phyloP scores from a whole-genome alignment of 2,113 vertebrate genomes.

The Lampris megalopsis region DNA sequence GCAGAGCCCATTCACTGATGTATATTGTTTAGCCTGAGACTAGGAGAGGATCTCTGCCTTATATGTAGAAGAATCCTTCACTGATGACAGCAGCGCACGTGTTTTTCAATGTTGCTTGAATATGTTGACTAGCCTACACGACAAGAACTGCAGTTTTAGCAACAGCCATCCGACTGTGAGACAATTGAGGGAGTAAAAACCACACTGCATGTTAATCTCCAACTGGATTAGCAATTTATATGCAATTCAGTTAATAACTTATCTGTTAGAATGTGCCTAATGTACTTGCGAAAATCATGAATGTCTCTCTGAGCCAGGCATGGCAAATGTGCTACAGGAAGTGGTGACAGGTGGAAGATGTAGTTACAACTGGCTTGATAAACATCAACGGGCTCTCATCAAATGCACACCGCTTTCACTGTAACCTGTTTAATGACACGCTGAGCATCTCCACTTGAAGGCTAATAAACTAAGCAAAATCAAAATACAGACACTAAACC shows the following conservation, averaged over 20 bases:
- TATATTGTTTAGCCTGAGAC: constrained; percentile 29
- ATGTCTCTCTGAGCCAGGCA: constrained; percentile 10
- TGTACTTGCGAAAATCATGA: constrained; percentile 11
- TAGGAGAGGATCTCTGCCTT: constrained; percentile 37
- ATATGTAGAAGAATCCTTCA: constrained; percentile 38
- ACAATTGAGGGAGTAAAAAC: too few species aligned
- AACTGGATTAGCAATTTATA: not conserved
- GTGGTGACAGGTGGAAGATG: constrained; percentile 46
- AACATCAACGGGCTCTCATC: constrained; percentile 2
- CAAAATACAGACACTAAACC: constrained; percentile 29
- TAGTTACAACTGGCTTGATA: not conserved
- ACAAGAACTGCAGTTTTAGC: constrained; percentile 21
- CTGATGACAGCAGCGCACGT: constrained; percentile 55
- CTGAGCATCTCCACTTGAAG: constrained; percentile 7
- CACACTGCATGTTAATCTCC: not conserved
- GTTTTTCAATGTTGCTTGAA: constrained; percentile 33
- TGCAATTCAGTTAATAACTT: not conserved
- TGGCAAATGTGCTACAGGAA: constrained; percentile 49
- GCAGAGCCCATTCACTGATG: constrained; percentile 29
- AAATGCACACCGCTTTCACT: not conserved
- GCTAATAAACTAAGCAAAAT: constrained; percentile 37
- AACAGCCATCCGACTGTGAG: not conserved
- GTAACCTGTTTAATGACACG: not conserved
- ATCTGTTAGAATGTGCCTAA: not conserved
- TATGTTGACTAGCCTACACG: constrained; percentile 37